Base-by-base conservation (phyloP, 2,797 vertebrate genomes). In the Buphagus erythrorhynchus region DNA sequence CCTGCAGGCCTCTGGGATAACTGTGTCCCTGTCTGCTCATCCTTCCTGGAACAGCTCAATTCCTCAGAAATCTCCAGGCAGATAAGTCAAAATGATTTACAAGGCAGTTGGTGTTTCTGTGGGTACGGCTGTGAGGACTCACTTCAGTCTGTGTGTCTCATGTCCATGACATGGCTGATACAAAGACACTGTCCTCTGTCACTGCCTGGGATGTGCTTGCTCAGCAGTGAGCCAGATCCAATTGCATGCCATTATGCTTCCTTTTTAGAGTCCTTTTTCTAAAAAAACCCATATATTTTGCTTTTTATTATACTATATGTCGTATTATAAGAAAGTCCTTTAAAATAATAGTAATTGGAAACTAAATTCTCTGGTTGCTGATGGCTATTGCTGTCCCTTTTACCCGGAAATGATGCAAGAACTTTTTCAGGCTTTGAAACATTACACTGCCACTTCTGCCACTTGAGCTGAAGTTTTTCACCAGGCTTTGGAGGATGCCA, bases 111-210 rank as follows among this genome's bases (percentile, higher is more conserved):
- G 11, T 58, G 6, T 52, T 52, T 92, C 66, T 76, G 15, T 48
- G 59, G n/a, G 43, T 45, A 19, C 2, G 10, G 31, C 29, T 4
- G 10, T 31, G 55, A 7, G 13, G 69, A 36, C 42, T 61, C 5
- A 0, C 29, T 62, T 76, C 71, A 66, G 14, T 46, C 40, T 31
- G 3, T 19, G 73, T 5, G 24, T 58, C 83, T 78, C 17, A 1
- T 12, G 35, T 17, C 28, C 2, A 0, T 24, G 46, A 68, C 2
- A 4, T 15, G 40, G 40, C 31, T 1, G 3, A 16, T 4, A 36
- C 2, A 4, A 77, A 63, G 18, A n/a, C 46, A 21, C 22, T 22
- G 33, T 38, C 29, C n/a, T 12, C 1, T 4, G 4, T 11, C 38
- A 20, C 42, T 40, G 16, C 52, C 16, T 36, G 51, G 45, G 62